Percentiles rank a stretch among this genome's conserved stretches.
These are phyloP conservation scores for Bagarius yarrelli DNA, from an alignment of 2,113 vertebrate species.

Conservation along the genomic window DNA sequence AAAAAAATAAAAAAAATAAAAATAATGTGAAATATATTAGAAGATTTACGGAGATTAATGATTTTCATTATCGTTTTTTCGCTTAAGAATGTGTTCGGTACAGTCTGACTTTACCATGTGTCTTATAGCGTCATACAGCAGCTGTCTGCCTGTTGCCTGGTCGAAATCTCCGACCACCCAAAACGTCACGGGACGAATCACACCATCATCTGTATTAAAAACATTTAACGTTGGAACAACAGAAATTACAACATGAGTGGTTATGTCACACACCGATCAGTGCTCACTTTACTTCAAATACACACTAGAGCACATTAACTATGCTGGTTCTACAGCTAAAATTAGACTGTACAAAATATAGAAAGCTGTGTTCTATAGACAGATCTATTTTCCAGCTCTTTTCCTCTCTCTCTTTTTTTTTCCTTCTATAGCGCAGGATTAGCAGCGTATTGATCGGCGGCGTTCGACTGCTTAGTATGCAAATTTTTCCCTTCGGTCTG, in stretches of 20 bases:
- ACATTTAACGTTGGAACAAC: too few relatives aligned
- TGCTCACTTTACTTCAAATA: background rate
- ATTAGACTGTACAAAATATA: background rate
- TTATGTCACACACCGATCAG: background rate
- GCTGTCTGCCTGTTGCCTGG: constrained; percentile 83
- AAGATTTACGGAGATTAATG: too few relatives aligned
- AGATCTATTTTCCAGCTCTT: background rate
- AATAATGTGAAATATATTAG: too few relatives aligned
- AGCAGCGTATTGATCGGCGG: background rate
- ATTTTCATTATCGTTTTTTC: too few relatives aligned
- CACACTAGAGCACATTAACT: background rate
- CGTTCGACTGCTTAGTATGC: background rate
- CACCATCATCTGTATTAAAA: constrained; percentile 82
- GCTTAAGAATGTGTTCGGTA: background rate
- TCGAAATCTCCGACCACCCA: constrained; percentile 98
- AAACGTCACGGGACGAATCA: constrained; percentile 93
- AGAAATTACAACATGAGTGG: background rate
- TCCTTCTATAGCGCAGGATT: background rate
- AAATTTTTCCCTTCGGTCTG: background rate
- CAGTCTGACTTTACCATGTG: constrained; percentile 80
- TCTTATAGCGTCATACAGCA: constrained; percentile 93
- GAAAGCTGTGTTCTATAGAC: background rate
- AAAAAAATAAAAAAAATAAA: background rate
- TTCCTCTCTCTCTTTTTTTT: background rate
- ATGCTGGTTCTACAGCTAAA: background rate